Base-by-base conservation (phyloP, 1,140 invertebrate species). In the Drosophila sp. region DNA sequence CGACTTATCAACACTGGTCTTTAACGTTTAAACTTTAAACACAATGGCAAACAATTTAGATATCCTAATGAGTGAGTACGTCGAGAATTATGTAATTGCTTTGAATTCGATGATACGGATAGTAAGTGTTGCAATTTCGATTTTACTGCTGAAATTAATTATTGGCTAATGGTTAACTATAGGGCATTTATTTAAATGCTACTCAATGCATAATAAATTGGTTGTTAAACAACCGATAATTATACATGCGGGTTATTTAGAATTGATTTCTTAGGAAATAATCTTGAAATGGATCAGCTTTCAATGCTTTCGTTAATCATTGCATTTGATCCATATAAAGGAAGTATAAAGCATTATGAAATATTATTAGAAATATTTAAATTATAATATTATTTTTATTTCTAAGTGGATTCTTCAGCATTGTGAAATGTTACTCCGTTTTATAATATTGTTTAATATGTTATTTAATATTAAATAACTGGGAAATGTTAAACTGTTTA, bases 1-100 rank as follows among this genome's bases (percentile, higher is more conserved):
- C 77, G 69, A 81, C 58, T 81, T 86, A 72, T 81, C 83, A 72
- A 41, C 41, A 58, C 65, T 65, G 40, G 36, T 32, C 36, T 70
- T 80, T n/a, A n/a, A n/a, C n/a, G n/a, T n/a, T n/a, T n/a, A n/a
- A n/a, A n/a, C n/a, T n/a, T n/a, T 54, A 61, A 36, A 57, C 62
- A 72, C 63, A 77, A 61, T 46, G 45, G 7, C 14, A 9, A 9
- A 50, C 48, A 50, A 57, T 69, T 84, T 45, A 66, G 76, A 73
- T 76, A 78, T n/a, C 2, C 4, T n/a, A 27, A 2, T 11, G 16
- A 36, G 9, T 14, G 40, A 46, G 41, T 21, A 43, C 7, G 32
- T 53, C 32, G 36, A 21, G 50, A 53, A 8, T 21, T 27, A 46
- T 11, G 41, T 65, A 46, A 21, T 67, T 50, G 25, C 21, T 6